phyloP scores from a whole-genome alignment of 2,113 vertebrate genomes.

The Leucoraja erinaceus region DNA sequence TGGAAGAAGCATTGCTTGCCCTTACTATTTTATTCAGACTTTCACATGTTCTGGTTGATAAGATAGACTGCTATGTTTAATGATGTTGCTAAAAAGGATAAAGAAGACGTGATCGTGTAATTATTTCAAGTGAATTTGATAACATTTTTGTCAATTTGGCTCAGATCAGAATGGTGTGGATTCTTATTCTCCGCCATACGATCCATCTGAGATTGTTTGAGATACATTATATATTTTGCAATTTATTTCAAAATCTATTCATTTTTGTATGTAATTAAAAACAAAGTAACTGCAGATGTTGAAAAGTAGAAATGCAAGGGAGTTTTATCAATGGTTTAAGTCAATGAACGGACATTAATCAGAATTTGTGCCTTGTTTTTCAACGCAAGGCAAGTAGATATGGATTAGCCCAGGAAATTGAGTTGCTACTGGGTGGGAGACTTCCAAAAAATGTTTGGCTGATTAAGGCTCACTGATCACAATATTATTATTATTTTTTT shows the following conservation, averaged over 20 bases:
- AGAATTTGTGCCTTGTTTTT: too few species aligned
- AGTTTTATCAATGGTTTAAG: too few species aligned
- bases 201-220: background rate
- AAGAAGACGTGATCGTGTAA: background rate
- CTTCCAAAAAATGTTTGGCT: too few species aligned
- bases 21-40: slow-evolving; percentile 15
- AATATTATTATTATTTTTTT: too few species aligned
- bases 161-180: background rate
- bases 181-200: background rate
- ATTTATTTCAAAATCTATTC: background rate
- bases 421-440: too few species aligned
- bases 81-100: background rate
- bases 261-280: too few species aligned
- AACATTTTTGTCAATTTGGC: background rate
- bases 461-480: too few species aligned
- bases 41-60: background rate
- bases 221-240: background rate
- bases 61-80: background rate
- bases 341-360: too few species aligned
- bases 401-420: too few species aligned
- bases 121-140: background rate
- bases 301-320: too few species aligned
- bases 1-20: background rate
- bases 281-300: too few species aligned
- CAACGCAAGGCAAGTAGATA: too few species aligned